Evolutionary conservation across 2,113 vertebrate genomes (phyloP).

Genomic region (Sylvietta virens): DNA sequence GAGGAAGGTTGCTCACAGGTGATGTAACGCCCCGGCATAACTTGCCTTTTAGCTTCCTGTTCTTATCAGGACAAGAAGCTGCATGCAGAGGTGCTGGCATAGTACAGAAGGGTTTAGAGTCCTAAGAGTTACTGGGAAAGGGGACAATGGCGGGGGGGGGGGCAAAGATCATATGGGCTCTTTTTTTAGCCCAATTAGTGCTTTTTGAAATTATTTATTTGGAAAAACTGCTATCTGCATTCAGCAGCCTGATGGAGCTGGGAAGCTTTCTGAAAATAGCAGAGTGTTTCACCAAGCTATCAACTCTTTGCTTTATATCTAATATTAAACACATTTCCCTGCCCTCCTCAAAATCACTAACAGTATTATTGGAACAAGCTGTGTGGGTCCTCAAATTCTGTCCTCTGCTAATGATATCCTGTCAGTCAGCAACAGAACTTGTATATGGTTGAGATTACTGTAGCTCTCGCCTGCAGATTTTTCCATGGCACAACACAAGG

Average conservation of each 20-base stretch:
- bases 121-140: not conserved
- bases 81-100: rapidly evolving
- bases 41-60: not conserved
- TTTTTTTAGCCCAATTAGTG: not conserved
- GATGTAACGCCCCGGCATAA: not conserved
- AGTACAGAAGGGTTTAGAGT: not conserved
- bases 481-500: not conserved
- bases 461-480: not conserved
- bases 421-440: not conserved
- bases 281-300: not conserved
- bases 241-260: not conserved
- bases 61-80: not conserved
- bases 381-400: not conserved
- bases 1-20: not conserved
- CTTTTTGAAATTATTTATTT: not conserved
- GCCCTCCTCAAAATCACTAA: not conserved
- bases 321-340: not conserved
- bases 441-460: not conserved
- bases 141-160: rapidly evolving
- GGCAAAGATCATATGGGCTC: not conserved
- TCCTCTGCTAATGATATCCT: not conserved
- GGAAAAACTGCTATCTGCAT: not conserved
- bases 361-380: not conserved
- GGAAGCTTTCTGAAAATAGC: not conserved
- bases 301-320: not conserved